Percentiles rank a stretch among this genome's conserved stretches.
Conservation (phyloP, 2,888 invertebrate species). For the Calephelis perditalis region DNA sequence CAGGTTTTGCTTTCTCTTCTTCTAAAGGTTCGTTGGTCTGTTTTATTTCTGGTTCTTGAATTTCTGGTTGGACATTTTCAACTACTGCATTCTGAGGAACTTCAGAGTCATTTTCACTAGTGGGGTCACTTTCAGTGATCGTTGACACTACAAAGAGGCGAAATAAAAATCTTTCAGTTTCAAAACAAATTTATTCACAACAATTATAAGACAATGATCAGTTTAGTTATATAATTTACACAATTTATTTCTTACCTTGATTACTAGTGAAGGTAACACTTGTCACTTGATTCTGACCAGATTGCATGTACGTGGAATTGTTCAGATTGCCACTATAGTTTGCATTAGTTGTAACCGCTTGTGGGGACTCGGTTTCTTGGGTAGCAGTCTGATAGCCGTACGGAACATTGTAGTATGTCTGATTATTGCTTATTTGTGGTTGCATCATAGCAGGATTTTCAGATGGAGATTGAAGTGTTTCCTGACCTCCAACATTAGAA, state of each 20-base stretch:
- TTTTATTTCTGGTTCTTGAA: slow-evolving; percentile 30
- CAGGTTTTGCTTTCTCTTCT: slow-evolving; percentile 38
- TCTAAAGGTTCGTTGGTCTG: slow-evolving; percentile 29
- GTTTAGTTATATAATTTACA: slow-evolving; percentile 10
- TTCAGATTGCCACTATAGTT: slow-evolving; percentile 55
- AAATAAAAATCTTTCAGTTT: slow-evolving; percentile 44
- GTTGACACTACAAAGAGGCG: slow-evolving; percentile 60
- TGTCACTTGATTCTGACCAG: slow-evolving; percentile 46
- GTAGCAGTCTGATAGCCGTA: slow-evolving; percentile 66
- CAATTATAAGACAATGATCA: slow-evolving; percentile 18
- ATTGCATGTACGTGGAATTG: slow-evolving; percentile 63
- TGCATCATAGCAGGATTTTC: slow-evolving; percentile 44
- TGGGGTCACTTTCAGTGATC: slow-evolving; percentile 45
- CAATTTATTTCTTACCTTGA: slow-evolving; percentile 56
- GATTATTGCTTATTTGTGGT: slow-evolving; percentile 38
- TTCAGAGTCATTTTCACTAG: slow-evolving; percentile 18
- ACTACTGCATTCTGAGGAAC: slow-evolving; percentile 29
- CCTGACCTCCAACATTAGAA: slow-evolving; percentile 66
- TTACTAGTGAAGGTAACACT: slow-evolving; percentile 52
- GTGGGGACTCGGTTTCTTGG: slow-evolving; percentile 45
- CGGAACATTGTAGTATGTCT: slow-evolving; percentile 65
- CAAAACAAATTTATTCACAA: slow-evolving; percentile 43
- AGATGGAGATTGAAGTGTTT: slow-evolving; percentile 68
- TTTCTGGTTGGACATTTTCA: slow-evolving; percentile 20
- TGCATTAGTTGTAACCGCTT: slow-evolving; percentile 41